These are phyloP conservation scores for Cervus canadensis DNA, from an alignment of 2,113 vertebrate genomes.

Conservation along the genomic window DNA sequence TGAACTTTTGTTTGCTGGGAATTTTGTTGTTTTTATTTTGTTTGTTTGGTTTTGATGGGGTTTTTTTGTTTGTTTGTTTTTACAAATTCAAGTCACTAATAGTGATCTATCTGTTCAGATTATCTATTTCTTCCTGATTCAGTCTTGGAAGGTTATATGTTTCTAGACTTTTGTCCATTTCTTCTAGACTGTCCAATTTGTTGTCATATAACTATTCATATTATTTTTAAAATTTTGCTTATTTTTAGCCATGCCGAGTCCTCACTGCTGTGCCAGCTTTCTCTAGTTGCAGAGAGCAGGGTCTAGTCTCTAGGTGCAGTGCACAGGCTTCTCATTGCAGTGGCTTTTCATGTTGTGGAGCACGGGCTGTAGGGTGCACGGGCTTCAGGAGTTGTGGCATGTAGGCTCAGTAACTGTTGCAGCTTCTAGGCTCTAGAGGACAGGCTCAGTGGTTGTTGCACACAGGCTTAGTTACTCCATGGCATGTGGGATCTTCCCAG, in stretches of 20 bases:
- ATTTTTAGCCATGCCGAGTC: neutral
- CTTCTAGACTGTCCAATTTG: neutral
- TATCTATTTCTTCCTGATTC: neutral
- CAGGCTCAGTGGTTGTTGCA: neutral
- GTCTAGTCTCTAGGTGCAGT: neutral
- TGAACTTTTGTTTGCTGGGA: neutral
- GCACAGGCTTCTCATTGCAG: neutral
- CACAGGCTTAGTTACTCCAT: neutral
- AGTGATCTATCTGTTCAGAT: neutral
- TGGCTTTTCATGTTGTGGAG: neutral
- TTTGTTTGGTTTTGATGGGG: neutral
- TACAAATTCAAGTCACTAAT: neutral
- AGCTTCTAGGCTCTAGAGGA: neutral
- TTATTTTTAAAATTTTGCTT: neutral
- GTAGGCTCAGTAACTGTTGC: neutral
- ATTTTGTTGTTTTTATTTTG: neutral
- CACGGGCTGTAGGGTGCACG: rapidly evolving
- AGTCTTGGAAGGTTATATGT: neutral
- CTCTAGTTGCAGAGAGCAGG: neutral
- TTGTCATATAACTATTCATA: neutral
- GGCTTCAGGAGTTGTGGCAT: neutral
- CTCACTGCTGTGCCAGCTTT: neutral
- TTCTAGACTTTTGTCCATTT: neutral
- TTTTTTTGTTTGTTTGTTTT: neutral
- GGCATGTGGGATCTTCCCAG: neutral